A percentile compares a stretch with the other conserved stretches of the same genome.
These are phyloP conservation scores for Nasonovia ribisnigri DNA, from an alignment of 2,888 invertebrate species.

Conservation along the genomic window DNA sequence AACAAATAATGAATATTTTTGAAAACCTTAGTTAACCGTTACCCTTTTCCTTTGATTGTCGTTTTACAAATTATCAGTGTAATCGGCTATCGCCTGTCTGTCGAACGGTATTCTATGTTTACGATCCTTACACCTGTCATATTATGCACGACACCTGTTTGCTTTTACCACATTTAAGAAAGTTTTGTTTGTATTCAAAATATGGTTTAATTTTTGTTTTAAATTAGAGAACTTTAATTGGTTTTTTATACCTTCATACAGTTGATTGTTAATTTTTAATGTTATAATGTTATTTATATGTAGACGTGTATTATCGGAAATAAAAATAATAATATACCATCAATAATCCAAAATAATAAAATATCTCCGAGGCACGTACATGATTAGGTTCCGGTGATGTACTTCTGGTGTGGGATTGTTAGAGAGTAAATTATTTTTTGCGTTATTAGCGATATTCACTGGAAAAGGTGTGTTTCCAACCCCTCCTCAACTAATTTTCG, in stretches of 20 bases:
- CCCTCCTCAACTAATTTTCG: constrained; percentile 41
- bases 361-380: background rate
- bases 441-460: constrained; percentile 49
- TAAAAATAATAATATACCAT: background rate
- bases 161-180: background rate
- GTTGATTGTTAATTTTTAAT: background rate
- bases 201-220: background rate
- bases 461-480: constrained; percentile 54
- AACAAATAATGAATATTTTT: background rate
- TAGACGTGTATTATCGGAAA: background rate
- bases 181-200: background rate
- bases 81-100: background rate
- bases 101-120: background rate
- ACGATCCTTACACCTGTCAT: background rate
- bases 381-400: constrained; percentile 10
- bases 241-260: background rate
- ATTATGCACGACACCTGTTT: constrained; percentile 19
- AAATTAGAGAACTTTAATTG: background rate
- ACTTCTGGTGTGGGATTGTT: background rate
- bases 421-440: constrained; percentile 41
- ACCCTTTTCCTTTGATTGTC: background rate
- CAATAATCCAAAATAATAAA: background rate
- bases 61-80: background rate
- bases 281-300: background rate
- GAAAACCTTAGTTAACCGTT: background rate